phyloP scores from a whole-genome alignment of 2,888 invertebrate genomes.

The Aporophyla nigra region DNA sequence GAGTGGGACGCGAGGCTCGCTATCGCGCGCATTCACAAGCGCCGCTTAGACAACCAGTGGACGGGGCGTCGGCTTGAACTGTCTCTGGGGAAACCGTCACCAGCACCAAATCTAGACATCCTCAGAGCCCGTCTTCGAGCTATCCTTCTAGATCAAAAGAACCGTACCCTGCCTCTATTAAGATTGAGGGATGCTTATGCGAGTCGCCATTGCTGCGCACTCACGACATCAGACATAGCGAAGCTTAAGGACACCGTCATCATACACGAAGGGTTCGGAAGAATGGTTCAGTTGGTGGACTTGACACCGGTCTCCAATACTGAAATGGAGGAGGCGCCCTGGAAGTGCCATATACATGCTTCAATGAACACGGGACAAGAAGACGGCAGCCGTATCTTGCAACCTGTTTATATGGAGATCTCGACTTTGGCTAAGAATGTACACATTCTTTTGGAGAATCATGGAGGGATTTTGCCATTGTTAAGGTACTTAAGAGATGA shows the following conservation, averaged over 20 bases:
- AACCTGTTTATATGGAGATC: constrained; percentile 93
- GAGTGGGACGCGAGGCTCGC: constrained; percentile 93
- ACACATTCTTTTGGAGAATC: constrained; percentile 93
- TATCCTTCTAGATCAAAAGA: constrained; percentile 94
- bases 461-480: constrained; percentile 94
- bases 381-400: constrained; percentile 90
- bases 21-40: constrained; percentile 96
- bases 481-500: constrained; percentile 91
- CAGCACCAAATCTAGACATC: constrained; percentile 92
- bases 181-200: constrained; percentile 96
- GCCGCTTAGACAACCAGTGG: constrained; percentile 92
- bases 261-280: constrained; percentile 85
- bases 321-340: constrained; percentile 87
- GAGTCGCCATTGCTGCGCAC: constrained; percentile 94
- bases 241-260: constrained; percentile 94
- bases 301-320: constrained; percentile 79
- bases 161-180: constrained; percentile 94
- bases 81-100: constrained; percentile 91
- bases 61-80: constrained; percentile 95
- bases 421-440: constrained; percentile 92
- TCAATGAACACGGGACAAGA: constrained; percentile 80
- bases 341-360: constrained; percentile 90
- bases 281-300: constrained; percentile 85
- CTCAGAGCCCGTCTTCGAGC: constrained; percentile 93
- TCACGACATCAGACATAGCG: constrained; percentile 93